Conservation (phyloP, 2,113 vertebrate species). For the Rhinopomastus cyanomelas region DNA sequence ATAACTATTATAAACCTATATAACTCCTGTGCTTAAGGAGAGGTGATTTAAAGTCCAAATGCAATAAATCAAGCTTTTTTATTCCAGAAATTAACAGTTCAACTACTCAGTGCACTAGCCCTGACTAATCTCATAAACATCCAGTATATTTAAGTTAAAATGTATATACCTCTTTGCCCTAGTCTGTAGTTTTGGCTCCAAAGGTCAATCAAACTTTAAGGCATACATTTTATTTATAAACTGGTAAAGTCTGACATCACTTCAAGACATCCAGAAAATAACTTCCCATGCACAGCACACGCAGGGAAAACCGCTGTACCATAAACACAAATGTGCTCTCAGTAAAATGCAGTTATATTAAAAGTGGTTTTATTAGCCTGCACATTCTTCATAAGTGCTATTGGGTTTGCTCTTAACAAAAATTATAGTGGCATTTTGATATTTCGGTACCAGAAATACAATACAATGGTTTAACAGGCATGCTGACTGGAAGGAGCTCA, state of each 20-base stretch:
- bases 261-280: background rate
- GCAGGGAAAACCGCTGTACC: background rate
- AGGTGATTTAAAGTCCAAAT: background rate
- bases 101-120: background rate
- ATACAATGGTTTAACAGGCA: background rate
- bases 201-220: background rate
- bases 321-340: background rate
- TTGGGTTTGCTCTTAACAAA: background rate
- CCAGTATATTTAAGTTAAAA: background rate
- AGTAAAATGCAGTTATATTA: background rate
- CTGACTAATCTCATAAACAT: background rate
- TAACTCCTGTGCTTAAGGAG: background rate
- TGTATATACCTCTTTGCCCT: background rate
- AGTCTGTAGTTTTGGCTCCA: background rate
- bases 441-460: background rate
- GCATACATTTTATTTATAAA: background rate
- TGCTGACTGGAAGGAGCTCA: background rate
- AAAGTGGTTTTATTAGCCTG: background rate
- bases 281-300: background rate
- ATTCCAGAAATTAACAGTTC: background rate
- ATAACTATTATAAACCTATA: background rate
- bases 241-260: background rate
- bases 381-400: background rate
- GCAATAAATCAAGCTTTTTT: background rate
- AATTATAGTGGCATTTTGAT: background rate